Percentiles rank a stretch among this genome's conserved stretches.
phyloP scores from a whole-genome alignment of 2,888 invertebrate species.

The Escarpia spicata region DNA sequence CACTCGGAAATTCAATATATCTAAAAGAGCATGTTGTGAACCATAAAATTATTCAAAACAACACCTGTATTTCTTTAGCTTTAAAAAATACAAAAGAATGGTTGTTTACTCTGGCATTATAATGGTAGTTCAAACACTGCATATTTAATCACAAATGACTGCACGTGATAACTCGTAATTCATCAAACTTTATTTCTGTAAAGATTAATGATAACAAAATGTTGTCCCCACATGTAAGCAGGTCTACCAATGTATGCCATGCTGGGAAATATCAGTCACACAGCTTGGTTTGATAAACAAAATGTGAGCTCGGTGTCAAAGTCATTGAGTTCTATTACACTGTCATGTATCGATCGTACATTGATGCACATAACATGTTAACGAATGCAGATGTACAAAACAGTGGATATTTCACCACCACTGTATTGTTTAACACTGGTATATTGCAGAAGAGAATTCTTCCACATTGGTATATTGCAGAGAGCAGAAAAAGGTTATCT shows the following conservation, averaged over 20 bases:
- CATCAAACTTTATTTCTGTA: conserved; percentile 25
- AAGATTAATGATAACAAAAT: conserved; percentile 24
- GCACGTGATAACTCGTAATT: background rate
- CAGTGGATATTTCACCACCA: conserved; percentile 19
- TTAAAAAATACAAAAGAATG: background rate
- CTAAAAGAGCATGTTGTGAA: background rate
- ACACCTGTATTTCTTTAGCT: background rate
- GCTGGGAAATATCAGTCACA: conserved; percentile 8
- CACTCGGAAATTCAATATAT: background rate
- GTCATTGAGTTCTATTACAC: background rate
- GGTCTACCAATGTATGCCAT: background rate
- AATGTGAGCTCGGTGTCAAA: background rate
- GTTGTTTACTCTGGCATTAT: background rate
- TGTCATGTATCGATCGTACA: background rate
- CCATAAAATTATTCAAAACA: conserved; percentile 17
- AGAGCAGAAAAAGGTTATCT: background rate
- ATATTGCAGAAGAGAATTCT: background rate
- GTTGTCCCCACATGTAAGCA: conserved; percentile 22
- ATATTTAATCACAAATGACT: background rate
- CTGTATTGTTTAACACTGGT: background rate
- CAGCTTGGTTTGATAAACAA: conserved; percentile 14
- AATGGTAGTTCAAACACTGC: background rate
- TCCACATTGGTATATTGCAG: background rate
- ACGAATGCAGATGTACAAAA: background rate
- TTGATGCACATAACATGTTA: background rate